Base-by-base conservation (phyloP, 2,113 vertebrate species). In the Petromus typicus region DNA sequence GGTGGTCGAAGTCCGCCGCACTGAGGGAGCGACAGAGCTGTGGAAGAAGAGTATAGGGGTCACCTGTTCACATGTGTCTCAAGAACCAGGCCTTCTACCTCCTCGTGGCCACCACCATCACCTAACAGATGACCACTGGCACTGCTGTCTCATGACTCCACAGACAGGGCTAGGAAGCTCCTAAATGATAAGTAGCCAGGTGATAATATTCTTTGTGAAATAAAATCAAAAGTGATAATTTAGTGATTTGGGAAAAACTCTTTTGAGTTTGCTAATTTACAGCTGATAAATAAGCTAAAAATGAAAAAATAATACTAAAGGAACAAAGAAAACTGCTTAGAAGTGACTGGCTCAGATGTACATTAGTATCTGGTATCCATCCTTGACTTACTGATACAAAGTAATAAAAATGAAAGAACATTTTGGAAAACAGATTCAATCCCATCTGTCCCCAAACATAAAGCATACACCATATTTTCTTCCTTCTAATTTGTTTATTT, bases 1-100 rank as follows among this genome's bases (percentile, higher is more conserved):
- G 95, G 17, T 88, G 91, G 84, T 96, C 94, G 0, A 89, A 89
- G 48, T 89, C 87, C 22, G 63, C 1, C 0, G 90, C n/a, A 9
- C n/a, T 59, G 13, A 99, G 97, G 40, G 98, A 71, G 23, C 93
- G 96, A 89, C 97, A 97, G 30, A 99, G 97, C 99, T 99, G 96
- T 0, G 59, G 88, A 73, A 11, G 40, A 75, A 4, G 6, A 90
- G 40, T 0, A 51, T 0, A 56, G 61, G 7, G 56, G 25, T 94
- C 84, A 71, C 0, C 0, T 1, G 3, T 10, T 30, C 10, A 3
- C 32, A 75, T 32, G 11, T 20, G 2, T 0, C 3, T 3, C 3
- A 3, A 56, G 73, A 82, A 18, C 30, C 16, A 17, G 7, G 7
- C 13, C 25, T 20, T 64, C 40, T 34, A 37, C 51, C 20, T 61